Evolutionary conservation across 1,140 invertebrate species (phyloP), one percentile per base, ranked within the genome.

Genomic region (Paralvinella palmiformis): DNA sequence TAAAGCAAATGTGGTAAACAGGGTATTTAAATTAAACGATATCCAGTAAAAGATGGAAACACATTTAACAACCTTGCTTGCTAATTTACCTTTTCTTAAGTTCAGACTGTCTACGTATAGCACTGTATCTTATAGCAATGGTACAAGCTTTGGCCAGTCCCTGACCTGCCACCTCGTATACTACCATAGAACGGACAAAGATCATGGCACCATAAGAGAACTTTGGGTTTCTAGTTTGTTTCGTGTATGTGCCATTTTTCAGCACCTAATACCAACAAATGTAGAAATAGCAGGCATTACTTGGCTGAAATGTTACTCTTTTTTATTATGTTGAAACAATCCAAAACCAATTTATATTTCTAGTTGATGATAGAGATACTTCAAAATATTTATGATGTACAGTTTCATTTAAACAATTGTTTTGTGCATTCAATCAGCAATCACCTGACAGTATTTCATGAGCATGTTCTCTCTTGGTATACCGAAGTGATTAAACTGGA

Each of bases 151-250:
- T 90, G 2, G 87, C 85, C 63, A 94, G 84, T 67, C 45, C 65
- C 4, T 64, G 7, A 17, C 55, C 69, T 20, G 53, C 56, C 20
- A 65, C 62, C 17, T 61, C 63, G n/a, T 52, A 53, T 1, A 72
- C 68, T 31, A 96, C 81, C 31, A 89, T 85, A 13, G 92, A 90
- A 22, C 94, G 84, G 0, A 95, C 90, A 79, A 94, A 92, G 79
- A 96, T 89, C 94, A 97, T 96, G 0, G 92, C 92, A 15, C 91
- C 92, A 79, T 96, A 97, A 0, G 91, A 89, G 0, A 96, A 82
- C 75, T 95, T 94, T 52, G 88, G 87, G 75, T 87, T 91, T 31
- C 87, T 85, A n/a, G 67, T 53, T 0, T 92, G 86, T 75, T 89
- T 88, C 0, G 93, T 84, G 79, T 92, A 96, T 15, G 90, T 92